phyloP scores from a whole-genome alignment of 2,113 vertebrate genomes.

The Phrynocephalus versicolor region DNA sequence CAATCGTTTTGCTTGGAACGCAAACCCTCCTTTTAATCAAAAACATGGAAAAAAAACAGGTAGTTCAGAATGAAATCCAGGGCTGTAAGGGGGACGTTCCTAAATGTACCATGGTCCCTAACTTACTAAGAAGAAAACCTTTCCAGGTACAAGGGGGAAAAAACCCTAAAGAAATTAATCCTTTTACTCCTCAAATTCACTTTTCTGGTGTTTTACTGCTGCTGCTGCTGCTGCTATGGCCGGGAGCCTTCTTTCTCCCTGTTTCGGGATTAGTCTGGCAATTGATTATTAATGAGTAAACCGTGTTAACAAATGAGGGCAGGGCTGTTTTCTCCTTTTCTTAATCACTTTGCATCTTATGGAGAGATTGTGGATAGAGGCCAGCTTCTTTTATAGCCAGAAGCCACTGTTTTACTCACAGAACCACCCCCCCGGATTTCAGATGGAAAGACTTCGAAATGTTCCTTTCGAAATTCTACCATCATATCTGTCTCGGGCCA shows the following conservation, averaged over 20 bases:
- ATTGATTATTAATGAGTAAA: constrained; percentile 17
- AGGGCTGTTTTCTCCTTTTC: background rate
- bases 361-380: background rate
- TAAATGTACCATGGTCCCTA: background rate
- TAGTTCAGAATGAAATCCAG: background rate
- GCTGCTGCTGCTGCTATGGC: too few relatives aligned
- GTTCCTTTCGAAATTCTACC: background rate
- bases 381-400: background rate
- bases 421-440: too few relatives aligned
- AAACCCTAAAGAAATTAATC: constrained; percentile 7
- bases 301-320: background rate
- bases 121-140: background rate
- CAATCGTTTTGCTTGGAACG: background rate
- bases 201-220: background rate
- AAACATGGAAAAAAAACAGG: background rate
- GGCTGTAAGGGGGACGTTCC: background rate
- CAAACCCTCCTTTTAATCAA: background rate
- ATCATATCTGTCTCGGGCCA: background rate
- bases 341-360: background rate
- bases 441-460: background rate
- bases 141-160: background rate
- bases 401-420: background rate
- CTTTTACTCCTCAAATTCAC: background rate
- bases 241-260: background rate
- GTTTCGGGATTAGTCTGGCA: background rate